Conservation (phyloP, 2,888 invertebrate species). For the Galeruca laticollis region DNA sequence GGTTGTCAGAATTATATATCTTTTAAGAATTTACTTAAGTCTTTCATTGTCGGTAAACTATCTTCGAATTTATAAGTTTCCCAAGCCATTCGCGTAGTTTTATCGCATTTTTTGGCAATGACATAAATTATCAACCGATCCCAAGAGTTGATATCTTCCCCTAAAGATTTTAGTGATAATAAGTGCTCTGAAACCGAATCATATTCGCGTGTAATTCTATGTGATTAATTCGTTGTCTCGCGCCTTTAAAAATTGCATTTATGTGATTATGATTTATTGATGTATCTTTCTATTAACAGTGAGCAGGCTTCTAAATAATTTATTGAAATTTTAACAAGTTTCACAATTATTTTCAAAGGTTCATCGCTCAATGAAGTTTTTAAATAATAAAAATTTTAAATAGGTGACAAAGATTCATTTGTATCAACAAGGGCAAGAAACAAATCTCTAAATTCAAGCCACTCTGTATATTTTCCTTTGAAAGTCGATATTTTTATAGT, state of each 20-base stretch:
- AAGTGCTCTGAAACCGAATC: neutral
- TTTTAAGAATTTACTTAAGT: too few species aligned
- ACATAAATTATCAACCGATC: neutral
- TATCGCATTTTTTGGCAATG: neutral
- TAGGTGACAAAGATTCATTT: conserved; percentile 22
- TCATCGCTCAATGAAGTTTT: conserved; percentile 27
- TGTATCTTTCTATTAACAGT: neutral
- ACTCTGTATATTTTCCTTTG: conserved; percentile 23
- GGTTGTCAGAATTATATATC: too few species aligned
- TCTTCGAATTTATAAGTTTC: neutral
- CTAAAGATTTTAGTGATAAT: neutral
- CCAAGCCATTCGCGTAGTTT: neutral
- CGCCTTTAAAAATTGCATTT: neutral
- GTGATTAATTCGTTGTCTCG: neutral
- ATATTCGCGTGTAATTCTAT: neutral
- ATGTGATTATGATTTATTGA: neutral
- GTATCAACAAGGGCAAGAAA: conserved; percentile 33
- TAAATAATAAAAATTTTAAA: conserved; percentile 39
- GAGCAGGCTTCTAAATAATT: neutral
- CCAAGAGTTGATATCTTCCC: too few species aligned
- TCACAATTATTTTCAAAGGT: conserved; percentile 3
- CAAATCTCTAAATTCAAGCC: conserved; percentile 32
- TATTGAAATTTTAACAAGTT: neutral
- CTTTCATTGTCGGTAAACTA: too few species aligned
- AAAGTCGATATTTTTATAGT: conserved; percentile 22